A percentile compares a stretch with the other conserved stretches of the same genome.
These are phyloP conservation scores for Yasuhikotakia modesta DNA, from an alignment of 2,797 vertebrate species.

Conservation along the genomic window DNA sequence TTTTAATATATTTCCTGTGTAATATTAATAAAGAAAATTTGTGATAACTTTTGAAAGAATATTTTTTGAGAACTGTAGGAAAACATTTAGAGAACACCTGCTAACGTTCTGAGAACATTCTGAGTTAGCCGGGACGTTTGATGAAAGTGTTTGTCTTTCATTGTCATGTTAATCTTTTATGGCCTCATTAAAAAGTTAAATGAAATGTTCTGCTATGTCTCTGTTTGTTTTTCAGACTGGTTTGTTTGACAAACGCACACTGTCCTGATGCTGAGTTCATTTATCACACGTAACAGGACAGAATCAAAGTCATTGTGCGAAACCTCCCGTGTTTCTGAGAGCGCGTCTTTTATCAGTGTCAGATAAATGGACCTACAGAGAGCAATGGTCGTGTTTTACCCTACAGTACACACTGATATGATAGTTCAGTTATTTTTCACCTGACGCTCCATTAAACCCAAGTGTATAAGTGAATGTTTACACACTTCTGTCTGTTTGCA, in stretches of 20 bases:
- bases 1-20: too few species aligned
- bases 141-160: neutral
- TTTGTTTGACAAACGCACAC: neutral
- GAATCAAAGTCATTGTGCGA: neutral
- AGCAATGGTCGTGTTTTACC: neutral
- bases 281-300: neutral
- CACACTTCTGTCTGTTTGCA: too few species aligned
- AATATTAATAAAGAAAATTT: too few species aligned
- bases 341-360: neutral
- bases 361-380: neutral
- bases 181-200: neutral
- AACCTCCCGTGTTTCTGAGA: neutral
- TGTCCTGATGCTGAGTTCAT: too few species aligned
- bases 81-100: neutral
- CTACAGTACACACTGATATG: neutral
- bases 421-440: neutral
- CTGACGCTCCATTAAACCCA: neutral
- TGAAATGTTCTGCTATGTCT: neutral
- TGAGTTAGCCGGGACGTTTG: neutral
- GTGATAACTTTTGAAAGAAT: too few species aligned
- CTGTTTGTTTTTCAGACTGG: too few species aligned
- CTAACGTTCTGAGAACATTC: neutral
- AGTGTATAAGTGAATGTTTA: too few species aligned
- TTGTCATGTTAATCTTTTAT: neutral
- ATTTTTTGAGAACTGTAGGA: neutral